A percentile compares a stretch with the other conserved stretches of the same genome.
Evolutionary conservation across 1,140 invertebrate genomes (phyloP).

Genomic region (Macrocentrus cingulum): DNA sequence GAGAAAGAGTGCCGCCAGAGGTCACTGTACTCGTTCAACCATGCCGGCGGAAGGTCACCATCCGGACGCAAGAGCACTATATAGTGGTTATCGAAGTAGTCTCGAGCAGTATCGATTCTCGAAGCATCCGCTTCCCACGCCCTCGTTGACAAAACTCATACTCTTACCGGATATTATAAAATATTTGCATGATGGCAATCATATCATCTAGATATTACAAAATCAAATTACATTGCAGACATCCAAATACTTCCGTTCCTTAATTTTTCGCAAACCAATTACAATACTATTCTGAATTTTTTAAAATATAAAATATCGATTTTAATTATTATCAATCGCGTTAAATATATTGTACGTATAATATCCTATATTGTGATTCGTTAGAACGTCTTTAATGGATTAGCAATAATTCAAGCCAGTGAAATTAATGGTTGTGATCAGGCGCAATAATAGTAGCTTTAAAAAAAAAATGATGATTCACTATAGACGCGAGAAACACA

Average conservation of each 20-base stretch:
- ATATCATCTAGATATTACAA: slow-evolving; percentile 14
- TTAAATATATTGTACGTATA: no score
- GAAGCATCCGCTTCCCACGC: slow-evolving; percentile 27
- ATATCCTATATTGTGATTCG: no score
- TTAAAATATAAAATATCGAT: no score
- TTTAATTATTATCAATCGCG: no score
- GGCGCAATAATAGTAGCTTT: no score
- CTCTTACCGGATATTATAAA: slow-evolving; percentile 18
- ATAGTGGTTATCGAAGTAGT: slow-evolving; percentile 25
- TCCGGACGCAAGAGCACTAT: slow-evolving; percentile 11
- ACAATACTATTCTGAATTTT: no score
- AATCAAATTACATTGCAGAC: slow-evolving; percentile 19
- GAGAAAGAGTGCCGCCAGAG: slow-evolving; percentile 15
- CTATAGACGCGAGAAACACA: no score
- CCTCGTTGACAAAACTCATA: slow-evolving; percentile 19
- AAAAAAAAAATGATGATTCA: no score
- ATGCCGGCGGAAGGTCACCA: slow-evolving; percentile 34
- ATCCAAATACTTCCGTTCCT: background rate
- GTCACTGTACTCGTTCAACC: slow-evolving; percentile 40
- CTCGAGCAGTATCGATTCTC: slow-evolving; percentile 34
- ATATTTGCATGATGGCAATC: slow-evolving; percentile 5
- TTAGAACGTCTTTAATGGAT: no score
- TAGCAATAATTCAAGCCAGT: no score
- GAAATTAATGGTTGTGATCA: no score
- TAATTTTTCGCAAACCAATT: no score